phyloP scores from a whole-genome alignment of 2,113 vertebrate species.

The Stigmatopora argus region DNA sequence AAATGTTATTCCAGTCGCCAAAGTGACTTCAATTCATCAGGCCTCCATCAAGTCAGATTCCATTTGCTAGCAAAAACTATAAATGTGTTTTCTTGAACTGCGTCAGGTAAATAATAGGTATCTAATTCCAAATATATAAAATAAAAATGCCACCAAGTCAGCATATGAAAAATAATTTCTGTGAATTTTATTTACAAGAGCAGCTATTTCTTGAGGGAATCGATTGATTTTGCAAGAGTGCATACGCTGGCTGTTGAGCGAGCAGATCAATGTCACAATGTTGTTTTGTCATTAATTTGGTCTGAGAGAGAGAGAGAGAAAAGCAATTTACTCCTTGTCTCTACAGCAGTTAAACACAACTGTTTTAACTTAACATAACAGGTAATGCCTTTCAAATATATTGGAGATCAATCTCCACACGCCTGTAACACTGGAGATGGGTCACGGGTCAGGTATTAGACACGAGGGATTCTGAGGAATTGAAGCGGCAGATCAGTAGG shows the following conservation, averaged over 20 bases:
- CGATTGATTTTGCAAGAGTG: constrained; percentile 49
- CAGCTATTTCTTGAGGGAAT: constrained; percentile 34
- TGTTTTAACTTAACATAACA: constrained; percentile 31
- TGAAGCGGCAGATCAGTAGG: constrained; percentile 17
- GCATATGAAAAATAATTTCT: constrained; percentile 22
- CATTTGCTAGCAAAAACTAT: background rate
- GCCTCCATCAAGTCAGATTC: background rate
- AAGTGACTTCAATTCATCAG: background rate
- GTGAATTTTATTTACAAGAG: constrained; percentile 27
- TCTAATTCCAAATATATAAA: background rate
- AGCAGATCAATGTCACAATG: constrained; percentile 49
- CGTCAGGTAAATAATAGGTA: background rate
- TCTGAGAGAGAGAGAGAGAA: constrained; percentile 9
- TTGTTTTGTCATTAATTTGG: constrained; percentile 32
- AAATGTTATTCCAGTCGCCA: background rate
- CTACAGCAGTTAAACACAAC: constrained; percentile 17
- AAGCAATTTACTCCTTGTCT: constrained; percentile 34
- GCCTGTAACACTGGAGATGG: constrained; percentile 13
- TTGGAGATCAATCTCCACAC: constrained; percentile 29
- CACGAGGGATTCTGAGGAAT: constrained; percentile 24
- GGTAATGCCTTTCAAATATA: constrained; percentile 28
- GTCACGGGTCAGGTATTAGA: constrained; percentile 9
- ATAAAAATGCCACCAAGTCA: constrained; percentile 10
- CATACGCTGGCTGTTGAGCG: constrained; percentile 28
- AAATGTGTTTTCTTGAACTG: background rate